Conservation (phyloP, 2,888 invertebrate genomes). For the Lasioglossum vierecki region DNA sequence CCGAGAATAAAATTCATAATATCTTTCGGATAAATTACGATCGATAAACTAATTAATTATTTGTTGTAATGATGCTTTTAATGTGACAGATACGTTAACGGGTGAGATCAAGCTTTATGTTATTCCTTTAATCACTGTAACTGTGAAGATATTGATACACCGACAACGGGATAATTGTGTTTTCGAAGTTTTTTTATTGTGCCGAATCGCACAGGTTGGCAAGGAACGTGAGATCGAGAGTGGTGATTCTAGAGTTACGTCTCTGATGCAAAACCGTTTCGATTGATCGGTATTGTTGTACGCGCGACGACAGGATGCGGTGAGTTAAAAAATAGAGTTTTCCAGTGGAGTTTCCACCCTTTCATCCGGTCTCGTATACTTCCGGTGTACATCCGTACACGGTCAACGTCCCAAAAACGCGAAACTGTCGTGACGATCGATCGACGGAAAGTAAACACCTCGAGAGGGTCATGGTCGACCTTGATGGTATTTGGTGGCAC, state of each 20-base stretch:
- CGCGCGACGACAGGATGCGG: background rate
- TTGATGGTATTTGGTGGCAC: conserved; percentile 59
- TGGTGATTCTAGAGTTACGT: background rate
- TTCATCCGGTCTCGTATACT: conserved; percentile 5
- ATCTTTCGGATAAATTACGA: no score
- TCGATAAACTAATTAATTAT: no score
- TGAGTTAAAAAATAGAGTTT: background rate
- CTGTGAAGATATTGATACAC: no score
- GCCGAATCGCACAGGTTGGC: conserved; percentile 1
- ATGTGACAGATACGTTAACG: no score
- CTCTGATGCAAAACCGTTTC: background rate
- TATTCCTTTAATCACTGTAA: no score
- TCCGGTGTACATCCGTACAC: conserved; percentile 12
- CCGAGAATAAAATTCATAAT: no score
- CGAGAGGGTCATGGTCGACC: conserved; percentile 72
- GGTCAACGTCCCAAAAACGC: conserved; percentile 60
- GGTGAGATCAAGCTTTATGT: no score
- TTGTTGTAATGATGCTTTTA: no score
- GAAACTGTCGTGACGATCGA: conserved; percentile 60
- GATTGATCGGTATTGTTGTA: background rate
- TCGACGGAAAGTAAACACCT: conserved; percentile 65
- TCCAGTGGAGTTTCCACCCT: background rate
- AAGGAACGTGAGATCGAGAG: background rate
- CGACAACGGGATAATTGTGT: no score
- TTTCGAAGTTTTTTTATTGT: background rate